These are phyloP conservation scores for Myodes glareolus DNA, from an alignment of 2,113 vertebrate species.

Conservation along the genomic window DNA sequence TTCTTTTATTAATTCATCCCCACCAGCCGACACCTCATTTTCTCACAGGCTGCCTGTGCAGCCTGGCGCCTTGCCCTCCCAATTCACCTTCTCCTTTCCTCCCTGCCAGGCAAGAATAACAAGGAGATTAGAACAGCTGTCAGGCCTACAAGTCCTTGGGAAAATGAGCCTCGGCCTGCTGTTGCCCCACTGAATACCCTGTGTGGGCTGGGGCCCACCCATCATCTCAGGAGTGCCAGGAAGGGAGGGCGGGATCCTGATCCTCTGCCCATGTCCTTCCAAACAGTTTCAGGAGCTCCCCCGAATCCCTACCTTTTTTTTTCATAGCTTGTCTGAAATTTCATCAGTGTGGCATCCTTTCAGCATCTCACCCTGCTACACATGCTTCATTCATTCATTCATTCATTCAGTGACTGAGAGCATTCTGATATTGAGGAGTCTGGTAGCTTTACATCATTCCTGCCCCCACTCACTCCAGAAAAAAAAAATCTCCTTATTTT, in stretches of 20 bases:
- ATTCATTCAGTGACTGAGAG: background rate
- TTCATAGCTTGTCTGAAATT: background rate
- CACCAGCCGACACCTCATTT: conserved; percentile 68
- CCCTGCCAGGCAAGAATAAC: background rate
- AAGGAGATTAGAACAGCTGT: background rate
- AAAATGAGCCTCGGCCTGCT: background rate
- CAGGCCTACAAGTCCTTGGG: background rate
- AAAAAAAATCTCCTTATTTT: background rate
- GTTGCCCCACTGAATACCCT: background rate
- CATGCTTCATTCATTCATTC: background rate
- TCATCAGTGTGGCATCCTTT: no score
- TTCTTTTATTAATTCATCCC: conserved; percentile 69
- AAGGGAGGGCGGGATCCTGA: background rate
- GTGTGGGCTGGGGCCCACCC: background rate
- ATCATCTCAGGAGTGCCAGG: background rate
- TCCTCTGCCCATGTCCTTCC: no score
- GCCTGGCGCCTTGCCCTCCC: background rate
- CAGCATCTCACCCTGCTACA: background rate
- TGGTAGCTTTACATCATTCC: background rate
- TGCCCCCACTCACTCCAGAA: background rate
- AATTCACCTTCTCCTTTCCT: background rate
- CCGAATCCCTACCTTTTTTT: background rate
- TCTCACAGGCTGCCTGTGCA: background rate
- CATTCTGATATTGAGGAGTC: background rate
- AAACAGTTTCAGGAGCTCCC: no score